phyloP scores from a whole-genome alignment of 2,797 vertebrate species.

The Myripristis jacobus region DNA sequence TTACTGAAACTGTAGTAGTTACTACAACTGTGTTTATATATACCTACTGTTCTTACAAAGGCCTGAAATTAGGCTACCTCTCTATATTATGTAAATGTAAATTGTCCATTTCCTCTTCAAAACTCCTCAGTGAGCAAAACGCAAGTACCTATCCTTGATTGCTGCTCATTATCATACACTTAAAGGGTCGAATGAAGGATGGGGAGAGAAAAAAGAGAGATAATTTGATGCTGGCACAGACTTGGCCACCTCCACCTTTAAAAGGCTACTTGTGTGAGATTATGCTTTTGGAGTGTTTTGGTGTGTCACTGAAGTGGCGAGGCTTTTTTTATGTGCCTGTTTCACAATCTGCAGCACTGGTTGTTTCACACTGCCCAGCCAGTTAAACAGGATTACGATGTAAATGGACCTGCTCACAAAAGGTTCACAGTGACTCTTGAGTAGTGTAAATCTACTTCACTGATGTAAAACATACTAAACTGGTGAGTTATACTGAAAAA shows the following conservation, averaged over 20 bases:
- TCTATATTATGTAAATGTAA: slow-evolving; percentile 34
- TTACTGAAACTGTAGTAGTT: too few species aligned
- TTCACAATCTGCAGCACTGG: slow-evolving; percentile 28
- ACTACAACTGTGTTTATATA: too few species aligned
- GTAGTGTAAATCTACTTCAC: too few species aligned
- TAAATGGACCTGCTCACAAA: slow-evolving; percentile 28
- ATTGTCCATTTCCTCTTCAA: slow-evolving; percentile 34
- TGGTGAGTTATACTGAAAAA: too few species aligned
- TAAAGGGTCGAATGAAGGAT: slow-evolving; percentile 53
- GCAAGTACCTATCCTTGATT: slow-evolving; percentile 66
- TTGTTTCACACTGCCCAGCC: slow-evolving; percentile 34
- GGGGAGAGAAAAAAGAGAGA: slow-evolving; percentile 19
- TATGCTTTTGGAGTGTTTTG: slow-evolving; percentile 60
- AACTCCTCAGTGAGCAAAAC: slow-evolving; percentile 47
- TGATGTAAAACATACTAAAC: too few species aligned
- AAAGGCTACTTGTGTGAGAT: slow-evolving; percentile 60
- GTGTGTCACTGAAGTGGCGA: slow-evolving; percentile 52
- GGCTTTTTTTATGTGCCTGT: slow-evolving; percentile 32
- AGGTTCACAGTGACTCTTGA: not conserved
- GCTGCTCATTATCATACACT: slow-evolving; percentile 74
- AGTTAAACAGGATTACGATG: slow-evolving; percentile 30
- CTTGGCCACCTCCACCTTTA: slow-evolving; percentile 44
- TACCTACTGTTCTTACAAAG: slow-evolving; percentile 17
- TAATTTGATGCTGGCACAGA: slow-evolving; percentile 42
- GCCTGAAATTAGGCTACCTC: slow-evolving; percentile 25